phyloP scores from a whole-genome alignment of 2,797 vertebrate species.

The Cichlasoma orientale region DNA sequence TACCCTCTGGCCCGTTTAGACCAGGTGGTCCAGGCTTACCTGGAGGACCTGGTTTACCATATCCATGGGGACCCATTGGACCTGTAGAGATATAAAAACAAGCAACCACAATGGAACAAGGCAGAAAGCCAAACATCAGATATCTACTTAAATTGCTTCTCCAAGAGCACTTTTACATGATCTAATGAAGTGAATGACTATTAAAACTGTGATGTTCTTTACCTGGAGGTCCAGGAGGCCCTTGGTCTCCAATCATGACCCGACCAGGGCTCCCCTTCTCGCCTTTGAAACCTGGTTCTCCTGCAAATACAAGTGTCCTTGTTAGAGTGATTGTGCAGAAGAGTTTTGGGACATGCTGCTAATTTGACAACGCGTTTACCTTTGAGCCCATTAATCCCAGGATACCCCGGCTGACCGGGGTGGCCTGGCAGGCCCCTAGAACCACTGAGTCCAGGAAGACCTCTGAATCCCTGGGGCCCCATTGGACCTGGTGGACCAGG shows the following conservation, averaged over 20 bases:
- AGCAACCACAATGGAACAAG: not conserved
- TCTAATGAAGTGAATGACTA: not conserved
- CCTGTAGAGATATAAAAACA: slow-evolving; percentile 75
- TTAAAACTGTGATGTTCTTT: slow-evolving; percentile 28
- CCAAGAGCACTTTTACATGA: not conserved
- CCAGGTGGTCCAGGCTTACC: slow-evolving; percentile 89
- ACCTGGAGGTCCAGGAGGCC: slow-evolving; percentile 90
- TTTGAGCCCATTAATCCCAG: slow-evolving; percentile 87
- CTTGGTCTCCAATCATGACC: slow-evolving; percentile 86
- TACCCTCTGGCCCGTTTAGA: slow-evolving; percentile 87
- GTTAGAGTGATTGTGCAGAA: not conserved
- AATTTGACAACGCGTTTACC: slow-evolving; percentile 73
- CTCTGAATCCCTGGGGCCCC: slow-evolving; percentile 87
- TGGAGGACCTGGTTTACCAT: slow-evolving; percentile 85
- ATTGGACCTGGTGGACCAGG: slow-evolving; percentile 85
- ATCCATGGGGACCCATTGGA: slow-evolving; percentile 88
- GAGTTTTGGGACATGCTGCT: not conserved
- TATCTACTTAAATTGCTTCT: not conserved
- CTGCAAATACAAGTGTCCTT: slow-evolving; percentile 72
- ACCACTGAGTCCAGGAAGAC: slow-evolving; percentile 88
- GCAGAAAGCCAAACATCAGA: not conserved
- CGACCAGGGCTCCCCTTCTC: slow-evolving; percentile 90
- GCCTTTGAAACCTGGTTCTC: slow-evolving; percentile 86
- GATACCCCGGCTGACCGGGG: slow-evolving; percentile 84
- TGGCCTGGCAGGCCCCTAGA: slow-evolving; percentile 85